Percentiles rank a stretch among this genome's conserved stretches.
phyloP scores from a whole-genome alignment of 2,797 vertebrate genomes.

The Phalanger gymnotis region DNA sequence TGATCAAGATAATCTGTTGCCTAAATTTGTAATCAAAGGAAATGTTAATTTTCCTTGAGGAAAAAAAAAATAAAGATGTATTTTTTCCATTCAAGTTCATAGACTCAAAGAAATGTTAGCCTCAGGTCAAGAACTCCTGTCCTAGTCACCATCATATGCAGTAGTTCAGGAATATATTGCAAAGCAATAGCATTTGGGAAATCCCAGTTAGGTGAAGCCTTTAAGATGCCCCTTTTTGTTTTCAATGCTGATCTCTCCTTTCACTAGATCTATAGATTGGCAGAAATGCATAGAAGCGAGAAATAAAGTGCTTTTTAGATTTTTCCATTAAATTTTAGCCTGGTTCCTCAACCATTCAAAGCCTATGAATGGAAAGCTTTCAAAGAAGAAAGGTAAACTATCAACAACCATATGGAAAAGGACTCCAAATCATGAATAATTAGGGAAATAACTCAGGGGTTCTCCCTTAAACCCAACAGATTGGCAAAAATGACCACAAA shows the following conservation, averaged over 20 bases:
- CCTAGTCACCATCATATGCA: not conserved
- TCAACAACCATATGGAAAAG: not conserved
- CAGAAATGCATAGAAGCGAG: not conserved
- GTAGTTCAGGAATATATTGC: not conserved
- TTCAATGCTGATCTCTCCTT: not conserved
- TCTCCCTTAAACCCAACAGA: not conserved
- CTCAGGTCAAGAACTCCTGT: not conserved
- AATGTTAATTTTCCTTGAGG: not conserved
- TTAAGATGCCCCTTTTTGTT: not conserved
- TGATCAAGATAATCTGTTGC: not conserved
- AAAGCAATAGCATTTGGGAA: not conserved
- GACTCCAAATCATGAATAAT: not conserved
- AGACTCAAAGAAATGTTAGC: not conserved
- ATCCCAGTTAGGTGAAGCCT: not conserved
- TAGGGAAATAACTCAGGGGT: not conserved
- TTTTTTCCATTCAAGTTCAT: not conserved
- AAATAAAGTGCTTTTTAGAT: too few relatives aligned
- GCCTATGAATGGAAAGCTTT: not conserved
- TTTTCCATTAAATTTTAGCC: too few relatives aligned
- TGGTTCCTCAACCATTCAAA: not conserved
- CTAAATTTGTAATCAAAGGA: not conserved
- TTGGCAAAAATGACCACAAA: not conserved
- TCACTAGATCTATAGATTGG: too few relatives aligned
- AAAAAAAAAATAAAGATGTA: not conserved
- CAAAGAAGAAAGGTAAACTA: not conserved